Base-by-base conservation (phyloP, 1,140 invertebrate genomes). In the Apis laboriosa region DNA sequence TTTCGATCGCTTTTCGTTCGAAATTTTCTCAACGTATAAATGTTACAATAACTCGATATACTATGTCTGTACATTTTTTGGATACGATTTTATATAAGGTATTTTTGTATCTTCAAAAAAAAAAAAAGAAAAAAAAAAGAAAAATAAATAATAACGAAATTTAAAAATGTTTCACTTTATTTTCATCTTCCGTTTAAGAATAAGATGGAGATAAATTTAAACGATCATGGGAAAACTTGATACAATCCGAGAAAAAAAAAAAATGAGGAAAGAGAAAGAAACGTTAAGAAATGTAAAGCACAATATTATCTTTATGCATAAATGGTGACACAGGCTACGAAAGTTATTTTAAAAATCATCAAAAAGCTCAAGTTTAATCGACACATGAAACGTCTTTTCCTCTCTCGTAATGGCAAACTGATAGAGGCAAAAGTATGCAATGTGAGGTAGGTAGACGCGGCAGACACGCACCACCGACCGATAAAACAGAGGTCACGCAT, bases 341-440 rank as follows among this genome's bases (percentile, higher is more conserved):
- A 90, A 84, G 84, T 83, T 88, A 90, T 91, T 87, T 89, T 75
- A 51, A 75, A 67, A 89, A 80, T 87, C 68, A 61, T 83, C 66
- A 66, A 51, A 63, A 64, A 73, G 89, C 90, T 91, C 84, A 81
- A 83, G 88, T 90, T 91, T 89, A 78, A 70, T 70, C 77, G 90
- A 88, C 91, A 92, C 72, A 85, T 82, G 90, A 92, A 89, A 86
- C 90, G 85, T 90, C 73, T 71, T 90, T 91, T 91, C 89, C 87
- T 90, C 75, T 88, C 76, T 83, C 84, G 70, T 76, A 77, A 56
- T 76, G 83, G 84, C 12, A 76, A 72, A 70, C 86, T 80, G 81
- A 77, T 84, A 43, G 17, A 75, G 55, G 67, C 61, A 84, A 58
- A 71, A 73, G 68, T n/a, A 34, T 60, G 60, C 67, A 43, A 43